Percentiles rank a stretch among this genome's conserved stretches.
Evolutionary conservation across 2,113 vertebrate genomes (phyloP).

Genomic region (Microcebus lehilahytsara): DNA sequence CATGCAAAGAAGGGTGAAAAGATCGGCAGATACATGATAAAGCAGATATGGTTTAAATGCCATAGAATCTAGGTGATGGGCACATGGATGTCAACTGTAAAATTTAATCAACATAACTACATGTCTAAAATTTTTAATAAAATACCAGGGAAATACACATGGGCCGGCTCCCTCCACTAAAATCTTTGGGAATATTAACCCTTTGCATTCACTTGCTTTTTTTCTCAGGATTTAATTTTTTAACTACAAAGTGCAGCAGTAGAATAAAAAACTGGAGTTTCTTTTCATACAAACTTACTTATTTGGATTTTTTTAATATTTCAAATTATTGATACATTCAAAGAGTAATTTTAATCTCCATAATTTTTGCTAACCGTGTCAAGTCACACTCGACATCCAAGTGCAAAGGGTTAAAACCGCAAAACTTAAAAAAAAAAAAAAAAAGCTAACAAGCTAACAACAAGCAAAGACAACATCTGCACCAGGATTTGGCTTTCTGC

Average conservation of each 20-base stretch:
- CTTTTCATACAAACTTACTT: too few species aligned
- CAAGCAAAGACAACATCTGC: accelerated
- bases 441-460: neutral
- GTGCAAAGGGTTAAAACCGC: neutral
- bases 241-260: too few species aligned
- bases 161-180: neutral
- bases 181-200: too few species aligned
- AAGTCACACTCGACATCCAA: too few species aligned
- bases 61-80: neutral
- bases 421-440: neutral
- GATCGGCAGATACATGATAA: neutral
- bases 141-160: neutral
- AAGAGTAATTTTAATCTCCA: too few species aligned
- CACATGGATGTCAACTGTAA: neutral
- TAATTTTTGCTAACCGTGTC: too few species aligned
- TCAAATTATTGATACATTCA: too few species aligned
- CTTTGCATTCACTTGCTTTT: too few species aligned
- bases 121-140: neutral
- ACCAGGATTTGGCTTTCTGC: neutral
- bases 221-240: too few species aligned
- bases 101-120: neutral
- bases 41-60: neutral
- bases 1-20: neutral
- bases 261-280: too few species aligned
- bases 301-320: too few species aligned